Conservation (phyloP, 2,888 invertebrate genomes). For the Drosophila greeni region DNA sequence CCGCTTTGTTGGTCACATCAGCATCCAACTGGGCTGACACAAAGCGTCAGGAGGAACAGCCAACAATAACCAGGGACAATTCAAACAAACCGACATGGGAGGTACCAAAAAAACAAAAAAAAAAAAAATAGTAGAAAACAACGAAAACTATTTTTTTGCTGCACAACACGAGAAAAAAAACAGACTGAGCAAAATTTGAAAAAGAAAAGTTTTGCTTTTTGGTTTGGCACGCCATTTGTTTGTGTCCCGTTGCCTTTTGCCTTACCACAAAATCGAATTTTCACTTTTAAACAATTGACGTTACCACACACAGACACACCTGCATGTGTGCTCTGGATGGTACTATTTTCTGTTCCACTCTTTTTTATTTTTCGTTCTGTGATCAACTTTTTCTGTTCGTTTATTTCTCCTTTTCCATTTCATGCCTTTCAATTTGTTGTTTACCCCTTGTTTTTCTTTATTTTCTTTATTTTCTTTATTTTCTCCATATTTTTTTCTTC, state of each 20-base stretch:
- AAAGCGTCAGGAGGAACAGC: constrained; percentile 56
- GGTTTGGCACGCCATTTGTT: constrained; percentile 63
- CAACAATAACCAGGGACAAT: constrained; percentile 52
- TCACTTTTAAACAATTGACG: constrained; percentile 75
- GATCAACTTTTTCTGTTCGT: constrained; percentile 23
- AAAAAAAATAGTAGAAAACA: constrained; percentile 12
- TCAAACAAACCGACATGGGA: constrained; percentile 49
- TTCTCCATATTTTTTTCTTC: constrained; percentile 7
- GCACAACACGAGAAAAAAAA: constrained; percentile 30
- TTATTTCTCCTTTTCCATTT: constrained; percentile 45
- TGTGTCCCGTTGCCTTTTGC: constrained; percentile 42
- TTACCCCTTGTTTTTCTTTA: constrained; percentile 38
- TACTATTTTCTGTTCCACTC: not conserved
- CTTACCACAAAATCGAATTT: constrained; percentile 76
- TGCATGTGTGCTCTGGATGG: constrained; percentile 13
- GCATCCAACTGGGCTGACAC: constrained; percentile 59
- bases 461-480: not conserved
- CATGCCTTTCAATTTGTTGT: constrained; percentile 58
- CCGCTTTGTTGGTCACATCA: constrained; percentile 52
- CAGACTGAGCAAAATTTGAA: constrained; percentile 17
- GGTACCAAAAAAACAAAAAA: constrained; percentile 39
- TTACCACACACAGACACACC: constrained; percentile 51
- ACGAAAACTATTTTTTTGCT: constrained; percentile 41
- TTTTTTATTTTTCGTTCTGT: constrained; percentile 5
- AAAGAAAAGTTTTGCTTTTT: constrained; percentile 48